Evolutionary conservation across 2,797 vertebrate genomes (phyloP).

Genomic region (Gallirallus australis): DNA sequence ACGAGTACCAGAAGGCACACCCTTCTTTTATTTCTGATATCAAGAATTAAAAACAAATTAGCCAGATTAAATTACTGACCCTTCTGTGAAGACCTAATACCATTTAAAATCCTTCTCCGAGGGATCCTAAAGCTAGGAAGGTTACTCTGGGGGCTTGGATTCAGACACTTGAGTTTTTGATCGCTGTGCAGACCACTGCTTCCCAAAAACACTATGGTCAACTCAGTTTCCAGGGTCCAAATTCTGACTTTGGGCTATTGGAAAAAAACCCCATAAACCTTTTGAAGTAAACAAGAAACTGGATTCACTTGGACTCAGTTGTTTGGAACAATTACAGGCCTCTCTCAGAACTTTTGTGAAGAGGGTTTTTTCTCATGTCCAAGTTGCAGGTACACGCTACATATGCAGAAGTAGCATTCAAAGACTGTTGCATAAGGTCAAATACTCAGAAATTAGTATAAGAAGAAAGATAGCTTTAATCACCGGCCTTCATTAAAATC

Average conservation of each 20-base stretch:
- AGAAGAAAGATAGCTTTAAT: not conserved
- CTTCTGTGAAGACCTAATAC: not conserved
- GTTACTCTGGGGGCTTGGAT: not conserved
- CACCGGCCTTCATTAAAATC: not conserved
- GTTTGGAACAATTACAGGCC: not conserved
- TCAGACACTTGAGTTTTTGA: not conserved
- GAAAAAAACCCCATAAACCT: not conserved
- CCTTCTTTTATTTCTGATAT: not conserved
- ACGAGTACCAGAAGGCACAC: not conserved
- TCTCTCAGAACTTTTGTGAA: not conserved
- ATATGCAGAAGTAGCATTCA: not conserved
- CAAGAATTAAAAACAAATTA: not conserved
- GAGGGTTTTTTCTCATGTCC: not conserved
- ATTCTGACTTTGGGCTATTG: not conserved
- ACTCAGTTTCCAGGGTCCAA: not conserved
- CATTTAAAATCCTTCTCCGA: not conserved
- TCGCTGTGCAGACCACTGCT: not conserved
- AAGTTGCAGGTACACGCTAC: fast-evolving
- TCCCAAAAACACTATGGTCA: not conserved
- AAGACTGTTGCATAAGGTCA: not conserved
- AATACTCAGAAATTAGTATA: not conserved
- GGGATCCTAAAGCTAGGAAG: not conserved
- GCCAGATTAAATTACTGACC: not conserved
- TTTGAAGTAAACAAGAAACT: not conserved
- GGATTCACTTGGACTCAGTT: not conserved